Percentiles rank a stretch among this genome's conserved stretches.
These are phyloP conservation scores for Dendrophyllia cribrosa DNA, from an alignment of 64 coral and sea anemone genomes.

Conservation along the genomic window DNA sequence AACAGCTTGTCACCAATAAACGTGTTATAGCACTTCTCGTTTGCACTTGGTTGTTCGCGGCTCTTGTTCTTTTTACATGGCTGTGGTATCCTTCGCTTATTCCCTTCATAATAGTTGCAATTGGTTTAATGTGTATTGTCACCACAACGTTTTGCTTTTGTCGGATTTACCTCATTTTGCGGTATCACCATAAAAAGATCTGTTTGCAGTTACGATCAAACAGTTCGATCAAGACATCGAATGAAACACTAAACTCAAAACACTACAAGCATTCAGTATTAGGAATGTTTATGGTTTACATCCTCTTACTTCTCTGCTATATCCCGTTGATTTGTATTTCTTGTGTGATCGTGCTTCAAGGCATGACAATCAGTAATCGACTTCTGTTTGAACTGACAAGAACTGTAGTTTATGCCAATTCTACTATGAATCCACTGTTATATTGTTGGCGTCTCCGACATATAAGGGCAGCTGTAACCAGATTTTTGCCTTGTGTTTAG, in stretches of 20 bases:
- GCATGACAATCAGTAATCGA: not conserved
- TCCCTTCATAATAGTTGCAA: not conserved
- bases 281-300: slow-evolving; percentile 30
- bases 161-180: slow-evolving; percentile 18
- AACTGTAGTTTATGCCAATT: slow-evolving; percentile 16
- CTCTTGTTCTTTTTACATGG: not conserved
- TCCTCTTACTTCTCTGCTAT: not conserved
- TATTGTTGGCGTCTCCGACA: slow-evolving; percentile 32
- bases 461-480: not conserved
- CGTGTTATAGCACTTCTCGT: slow-evolving; percentile 5
- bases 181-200: not conserved
- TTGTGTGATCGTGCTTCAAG: not conserved
- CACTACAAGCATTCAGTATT: not conserved
- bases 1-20: slow-evolving; percentile 40
- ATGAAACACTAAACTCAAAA: not conserved
- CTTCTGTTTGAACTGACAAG: slow-evolving; percentile 9
- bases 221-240: not conserved
- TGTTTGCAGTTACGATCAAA: not conserved
- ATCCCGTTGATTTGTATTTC: not conserved
- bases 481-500: not conserved
- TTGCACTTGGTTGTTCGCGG: not conserved
- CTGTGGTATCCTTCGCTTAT: not conserved
- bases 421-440: slow-evolving; percentile 8
- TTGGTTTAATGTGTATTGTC: not conserved
- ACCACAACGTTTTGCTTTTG: not conserved